A percentile compares a stretch with the other conserved stretches of the same genome.
Conservation (phyloP, 2,113 vertebrate genomes). For the Esox niger region DNA sequence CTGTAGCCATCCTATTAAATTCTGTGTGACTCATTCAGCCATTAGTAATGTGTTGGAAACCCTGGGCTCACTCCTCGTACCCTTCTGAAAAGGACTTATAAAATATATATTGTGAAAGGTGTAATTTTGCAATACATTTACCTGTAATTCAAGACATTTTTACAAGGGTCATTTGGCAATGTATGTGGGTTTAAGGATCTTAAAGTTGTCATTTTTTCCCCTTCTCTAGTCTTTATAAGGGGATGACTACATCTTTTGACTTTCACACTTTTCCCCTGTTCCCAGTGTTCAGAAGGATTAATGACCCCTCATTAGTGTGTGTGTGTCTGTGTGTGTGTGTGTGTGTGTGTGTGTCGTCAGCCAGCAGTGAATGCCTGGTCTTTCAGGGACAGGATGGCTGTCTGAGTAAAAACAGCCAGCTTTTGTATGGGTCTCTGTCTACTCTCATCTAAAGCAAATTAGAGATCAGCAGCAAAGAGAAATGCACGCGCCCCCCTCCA, state of each 20-base stretch:
- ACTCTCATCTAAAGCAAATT: slow-evolving; percentile 96
- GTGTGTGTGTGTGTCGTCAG: slow-evolving; percentile 49
- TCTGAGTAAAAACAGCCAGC: slow-evolving; percentile 85
- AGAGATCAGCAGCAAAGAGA: slow-evolving; percentile 82
- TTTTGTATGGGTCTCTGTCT: slow-evolving; percentile 92
- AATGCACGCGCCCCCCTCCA: slow-evolving; percentile 76
- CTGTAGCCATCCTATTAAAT: slow-evolving; percentile 47
- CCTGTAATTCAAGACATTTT: slow-evolving; percentile 57
- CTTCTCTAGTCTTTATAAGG: slow-evolving; percentile 31
- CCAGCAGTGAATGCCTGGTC: slow-evolving; percentile 83
- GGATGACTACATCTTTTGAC: slow-evolving; percentile 78
- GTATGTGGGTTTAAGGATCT: slow-evolving; percentile 49
- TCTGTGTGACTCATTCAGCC: slow-evolving; percentile 46
- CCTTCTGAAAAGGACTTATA: slow-evolving; percentile 43
- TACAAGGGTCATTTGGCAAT: slow-evolving; percentile 43
- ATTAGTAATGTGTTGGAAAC: slow-evolving; percentile 45
- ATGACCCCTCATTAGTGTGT: slow-evolving; percentile 83
- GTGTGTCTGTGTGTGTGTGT: slow-evolving; percentile 25
- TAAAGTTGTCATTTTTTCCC: slow-evolving; percentile 14
- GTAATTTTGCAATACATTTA: slow-evolving; percentile 57
- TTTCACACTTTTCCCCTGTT: slow-evolving; percentile 85
- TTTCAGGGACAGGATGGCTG: slow-evolving; percentile 81
- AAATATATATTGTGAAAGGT: slow-evolving; percentile 51
- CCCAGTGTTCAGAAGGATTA: slow-evolving; percentile 85
- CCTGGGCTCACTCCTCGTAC: slow-evolving; percentile 30